A percentile compares a stretch with the other conserved stretches of the same genome.
phyloP scores from a whole-genome alignment of 2,888 invertebrate genomes.

The Dione vanillae region DNA sequence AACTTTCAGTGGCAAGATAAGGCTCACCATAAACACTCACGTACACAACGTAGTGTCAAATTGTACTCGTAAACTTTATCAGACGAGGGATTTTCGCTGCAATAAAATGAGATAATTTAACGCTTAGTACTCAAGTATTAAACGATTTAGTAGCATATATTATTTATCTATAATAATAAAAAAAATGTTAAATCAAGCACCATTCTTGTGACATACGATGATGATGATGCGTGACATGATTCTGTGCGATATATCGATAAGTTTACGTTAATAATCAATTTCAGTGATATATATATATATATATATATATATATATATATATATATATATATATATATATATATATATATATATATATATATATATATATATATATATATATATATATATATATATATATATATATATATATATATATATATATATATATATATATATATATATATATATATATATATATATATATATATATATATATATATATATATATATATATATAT shows the following conservation, averaged over 20 bases:
- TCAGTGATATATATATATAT: too few species aligned
- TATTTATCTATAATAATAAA: not conserved
- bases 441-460: too few species aligned
- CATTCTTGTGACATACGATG: conserved; percentile 5
- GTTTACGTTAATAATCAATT: conserved; percentile 17
- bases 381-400: too few species aligned
- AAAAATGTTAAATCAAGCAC: conserved; percentile 1
- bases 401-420: too few species aligned
- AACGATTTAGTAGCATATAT: conserved; percentile 4
- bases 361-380: too few species aligned
- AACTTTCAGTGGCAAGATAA: conserved; percentile 50
- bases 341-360: too few species aligned
- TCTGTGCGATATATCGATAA: not conserved
- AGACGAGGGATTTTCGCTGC: conserved; percentile 41
- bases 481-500: too few species aligned
- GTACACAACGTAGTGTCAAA: conserved; percentile 48
- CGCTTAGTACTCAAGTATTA: conserved; percentile 17
- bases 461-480: too few species aligned
- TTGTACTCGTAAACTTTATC: conserved; percentile 51
- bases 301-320: too few species aligned
- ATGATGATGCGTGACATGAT: not conserved
- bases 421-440: too few species aligned
- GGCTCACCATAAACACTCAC: conserved; percentile 50
- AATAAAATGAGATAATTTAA: conserved; percentile 43
- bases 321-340: too few species aligned